Base-by-base conservation (phyloP, 2,113 vertebrate species). In the Chlorocebus sabaeus region DNA sequence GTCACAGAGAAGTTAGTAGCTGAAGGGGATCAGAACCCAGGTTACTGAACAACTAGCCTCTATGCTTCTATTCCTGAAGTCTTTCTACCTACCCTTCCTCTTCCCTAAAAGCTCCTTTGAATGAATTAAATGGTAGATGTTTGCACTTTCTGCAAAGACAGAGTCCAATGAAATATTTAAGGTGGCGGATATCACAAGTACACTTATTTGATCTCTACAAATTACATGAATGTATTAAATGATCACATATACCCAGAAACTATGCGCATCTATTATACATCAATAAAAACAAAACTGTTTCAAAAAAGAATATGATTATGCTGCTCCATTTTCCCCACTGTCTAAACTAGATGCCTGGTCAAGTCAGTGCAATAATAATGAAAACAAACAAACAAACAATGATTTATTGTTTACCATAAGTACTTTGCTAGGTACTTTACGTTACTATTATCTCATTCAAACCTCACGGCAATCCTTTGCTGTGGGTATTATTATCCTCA, bases 361-460 rank as follows among this genome's bases (percentile, higher is more conserved):
- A 82, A 87, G 20, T 79, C 48, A 97, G 20, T 16, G 78, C 1
- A 45, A 79, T 1, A 16, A 10, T 9, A 70, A 90, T 14, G 25
- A 18, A 11, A 10, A 30, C 61, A 30, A 50, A 40, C 16, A 11
- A 10, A 30, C 61, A 25, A 50, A 55, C 16, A 52, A 30, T 45
- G 52, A 87, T 67, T n/a, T 67, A 79, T 22, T 81, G 25, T 52
- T 72, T 57, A 50, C 17, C 57, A 22, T 6, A 80, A 89, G 57
- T n/a, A 57, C 50, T 38, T 87, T 70, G 45, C 64, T 64, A 32
- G 4, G 13, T 30, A 50, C 22, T 72, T n/a, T 45, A 18, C 30
- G 45, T 9, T 50, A 50, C 14, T 17, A 64, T 32, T 82, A 81
- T 76, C 94, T 90, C 79, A 89, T 52, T 94, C 72, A 97, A 96